phyloP scores from a whole-genome alignment of 2,888 invertebrate species.

The Sminthurinus aureus region DNA sequence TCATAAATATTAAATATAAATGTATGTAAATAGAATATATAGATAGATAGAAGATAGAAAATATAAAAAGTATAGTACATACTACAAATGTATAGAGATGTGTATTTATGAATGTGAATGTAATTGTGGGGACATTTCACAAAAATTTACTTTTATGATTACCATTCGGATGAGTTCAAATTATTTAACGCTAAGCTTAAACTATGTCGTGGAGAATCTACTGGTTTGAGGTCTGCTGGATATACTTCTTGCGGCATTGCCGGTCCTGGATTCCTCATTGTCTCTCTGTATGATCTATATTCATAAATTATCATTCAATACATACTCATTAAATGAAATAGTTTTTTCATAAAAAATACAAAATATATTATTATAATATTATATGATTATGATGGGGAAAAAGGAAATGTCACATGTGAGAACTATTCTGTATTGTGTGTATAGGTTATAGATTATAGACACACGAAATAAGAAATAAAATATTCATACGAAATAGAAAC shows the following conservation, averaged over 20 bases:
- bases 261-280: conserved; percentile 29
- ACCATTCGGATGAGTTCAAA: conserved; percentile 77
- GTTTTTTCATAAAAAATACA: too few relatives aligned
- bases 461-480: too few relatives aligned
- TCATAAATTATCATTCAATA: background rate
- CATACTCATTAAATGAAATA: too few relatives aligned
- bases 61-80: background rate
- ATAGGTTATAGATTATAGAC: too few relatives aligned
- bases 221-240: conserved; percentile 65
- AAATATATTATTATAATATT: too few relatives aligned
- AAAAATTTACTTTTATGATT: conserved; percentile 44
- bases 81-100: background rate
- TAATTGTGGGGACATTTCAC: conserved; percentile 9
- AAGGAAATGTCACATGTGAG: too few relatives aligned
- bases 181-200: conserved; percentile 71
- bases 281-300: conserved; percentile 54
- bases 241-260: conserved; percentile 49
- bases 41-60: background rate
- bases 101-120: conserved; percentile 12
- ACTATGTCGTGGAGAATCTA: conserved; percentile 73
- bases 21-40: background rate
- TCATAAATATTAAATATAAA: background rate
- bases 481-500: too few relatives aligned
- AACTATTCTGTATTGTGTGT: too few relatives aligned
- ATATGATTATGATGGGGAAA: too few relatives aligned